Conservation (phyloP, 2,888 invertebrate genomes). For the Scaptomyza cyrtandrae region DNA sequence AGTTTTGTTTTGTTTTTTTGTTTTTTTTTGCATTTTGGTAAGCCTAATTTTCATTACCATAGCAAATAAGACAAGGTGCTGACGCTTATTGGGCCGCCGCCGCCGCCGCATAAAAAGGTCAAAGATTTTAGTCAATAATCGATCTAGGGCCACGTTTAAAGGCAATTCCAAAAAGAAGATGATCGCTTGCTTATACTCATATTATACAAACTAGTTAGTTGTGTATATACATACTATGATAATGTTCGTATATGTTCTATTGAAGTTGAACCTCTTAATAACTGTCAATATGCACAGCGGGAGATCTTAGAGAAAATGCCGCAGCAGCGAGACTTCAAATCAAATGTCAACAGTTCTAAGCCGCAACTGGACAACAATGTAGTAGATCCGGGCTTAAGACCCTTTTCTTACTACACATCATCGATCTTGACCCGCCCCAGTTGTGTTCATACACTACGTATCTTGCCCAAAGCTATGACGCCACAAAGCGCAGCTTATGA, state of each 20-base stretch:
- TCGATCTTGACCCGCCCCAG: slow-evolving; percentile 76
- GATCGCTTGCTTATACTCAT: slow-evolving; percentile 37
- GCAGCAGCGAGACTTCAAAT: slow-evolving; percentile 53
- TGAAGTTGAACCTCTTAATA: slow-evolving; percentile 47
- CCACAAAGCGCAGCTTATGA: slow-evolving; percentile 74
- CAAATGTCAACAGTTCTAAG: slow-evolving; percentile 72
- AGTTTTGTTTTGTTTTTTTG: slow-evolving; percentile 51
- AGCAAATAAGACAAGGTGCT: slow-evolving; percentile 82
- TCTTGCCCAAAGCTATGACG: slow-evolving; percentile 54
- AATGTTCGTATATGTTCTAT: slow-evolving; percentile 5
- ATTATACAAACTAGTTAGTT: background rate
- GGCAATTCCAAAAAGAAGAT: slow-evolving; percentile 28
- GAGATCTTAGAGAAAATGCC: slow-evolving; percentile 54
- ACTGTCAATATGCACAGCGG: slow-evolving; percentile 66
- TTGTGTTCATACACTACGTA: slow-evolving; percentile 40
- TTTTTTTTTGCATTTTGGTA: slow-evolving; percentile 50
- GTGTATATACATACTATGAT: too few relatives aligned
- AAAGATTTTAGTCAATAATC: slow-evolving; percentile 46
- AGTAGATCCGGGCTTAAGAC: slow-evolving; percentile 45
- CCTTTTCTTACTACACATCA: slow-evolving; percentile 62
- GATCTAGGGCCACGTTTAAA: slow-evolving; percentile 49
- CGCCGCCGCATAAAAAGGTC: slow-evolving; percentile 47
- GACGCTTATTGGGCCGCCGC: slow-evolving; percentile 68
- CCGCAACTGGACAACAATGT: slow-evolving; percentile 42
- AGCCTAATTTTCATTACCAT: slow-evolving; percentile 77